These are phyloP conservation scores for Pseudobourletiella spinata DNA, from an alignment of 1,140 invertebrate genomes.

Conservation along the genomic window DNA sequence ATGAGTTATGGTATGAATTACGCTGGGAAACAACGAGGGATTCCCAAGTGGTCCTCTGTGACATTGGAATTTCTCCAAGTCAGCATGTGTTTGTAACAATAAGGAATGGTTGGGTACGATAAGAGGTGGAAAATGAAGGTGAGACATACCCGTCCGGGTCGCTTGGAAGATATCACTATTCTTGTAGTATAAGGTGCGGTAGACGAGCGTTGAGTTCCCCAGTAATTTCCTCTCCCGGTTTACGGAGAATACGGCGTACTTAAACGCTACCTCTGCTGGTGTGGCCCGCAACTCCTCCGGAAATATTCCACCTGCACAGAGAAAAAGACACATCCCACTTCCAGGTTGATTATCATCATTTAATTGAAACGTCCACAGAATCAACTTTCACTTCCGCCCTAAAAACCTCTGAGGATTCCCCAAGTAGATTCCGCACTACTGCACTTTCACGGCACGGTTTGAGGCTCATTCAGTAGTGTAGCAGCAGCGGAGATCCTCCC, in stretches of 20 bases:
- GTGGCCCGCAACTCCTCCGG: constrained; percentile 78
- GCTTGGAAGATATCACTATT: constrained; percentile 77
- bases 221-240: constrained; percentile 74
- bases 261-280: constrained; percentile 76
- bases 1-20: no score
- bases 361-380: neutral
- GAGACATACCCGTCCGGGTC: no score
- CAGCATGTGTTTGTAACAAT: no score
- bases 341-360: neutral
- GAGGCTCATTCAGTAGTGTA: neutral
- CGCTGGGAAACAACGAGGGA: no score
- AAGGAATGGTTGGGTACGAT: no score
- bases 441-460: no score
- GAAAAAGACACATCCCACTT: neutral
- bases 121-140: no score
- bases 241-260: constrained; percentile 83
- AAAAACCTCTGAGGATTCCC: neutral
- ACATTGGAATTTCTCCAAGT: no score
- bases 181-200: constrained; percentile 82
- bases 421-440: no score
- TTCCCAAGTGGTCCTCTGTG: no score
- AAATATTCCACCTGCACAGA: constrained; percentile 70
- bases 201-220: constrained; percentile 75
- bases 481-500: neutral
- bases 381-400: neutral